Evolutionary conservation across 1,140 invertebrate genomes (phyloP), one percentile per base, ranked within the genome.

Genomic region (Acromyrmex echinatior): DNA sequence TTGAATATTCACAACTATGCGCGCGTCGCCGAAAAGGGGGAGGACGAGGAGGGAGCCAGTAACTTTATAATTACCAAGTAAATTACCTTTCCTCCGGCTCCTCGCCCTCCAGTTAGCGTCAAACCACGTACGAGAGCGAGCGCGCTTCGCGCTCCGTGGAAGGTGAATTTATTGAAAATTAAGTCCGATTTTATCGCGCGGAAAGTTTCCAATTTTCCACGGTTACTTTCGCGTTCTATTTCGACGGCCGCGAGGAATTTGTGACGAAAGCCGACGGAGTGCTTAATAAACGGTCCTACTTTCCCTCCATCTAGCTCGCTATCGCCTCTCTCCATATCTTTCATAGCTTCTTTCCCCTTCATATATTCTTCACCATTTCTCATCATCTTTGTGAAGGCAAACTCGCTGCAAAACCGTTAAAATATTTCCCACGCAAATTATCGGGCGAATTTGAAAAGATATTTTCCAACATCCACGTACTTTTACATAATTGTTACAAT

Each of bases 41-140:
- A 10, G 5, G n/a, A 5, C n/a, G 49, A 3, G 12, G 14, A 14
- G 18, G 9, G 87, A 81, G 68, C 86, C 87, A 88, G 89, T 88
- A 93, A 93, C 93, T 93, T 93, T 93, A 93, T 93, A 93, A 93
- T 93, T 93, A 91, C 91, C 91, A 91, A 93, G 88, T 93, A 93
- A 93, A 93, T 93, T 93, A 93, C 91, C 88, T 91, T 86, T 88
- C 85, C 90, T 78, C 87, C 71, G 35, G 21, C 35, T 25, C 14
- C 65, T 62, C 51, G 31, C 62, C 35, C 60, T 35, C n/a, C n/a
- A 65, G 63, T 51, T 45, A 62, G 49, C 39, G 45, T 82, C 87
- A 70, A 84, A 65, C 82, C 58, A 71, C 58, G 68, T 63, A 71
- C 60, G 66, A 49, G 74, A 66, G 76, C 76, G 65, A 70, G 56